Percentiles rank a stretch among this genome's conserved stretches.
Conservation (phyloP, 2,113 vertebrate genomes). For the Otus sunia region DNA sequence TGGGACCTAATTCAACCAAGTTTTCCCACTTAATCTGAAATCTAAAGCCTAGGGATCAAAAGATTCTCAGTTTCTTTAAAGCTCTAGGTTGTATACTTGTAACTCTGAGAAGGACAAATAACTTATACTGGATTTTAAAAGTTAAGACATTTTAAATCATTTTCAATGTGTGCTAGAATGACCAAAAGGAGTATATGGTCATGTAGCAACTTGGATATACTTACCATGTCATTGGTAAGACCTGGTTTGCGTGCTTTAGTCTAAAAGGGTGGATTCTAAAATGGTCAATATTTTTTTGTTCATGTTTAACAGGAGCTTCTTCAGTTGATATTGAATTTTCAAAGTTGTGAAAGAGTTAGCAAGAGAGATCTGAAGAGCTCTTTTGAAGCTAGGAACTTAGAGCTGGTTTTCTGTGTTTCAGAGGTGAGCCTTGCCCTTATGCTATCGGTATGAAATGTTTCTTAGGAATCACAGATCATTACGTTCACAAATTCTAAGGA, state of each 20-base stretch:
- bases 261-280: neutral
- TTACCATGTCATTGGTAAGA: neutral
- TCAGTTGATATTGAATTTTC: neutral
- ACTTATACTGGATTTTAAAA: neutral
- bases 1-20: neutral
- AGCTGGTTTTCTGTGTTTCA: neutral
- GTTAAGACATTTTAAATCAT: neutral
- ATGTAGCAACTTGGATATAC: neutral
- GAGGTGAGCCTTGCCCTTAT: neutral
- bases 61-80: neutral
- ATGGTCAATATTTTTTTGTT: neutral
- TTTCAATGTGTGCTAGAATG: neutral
- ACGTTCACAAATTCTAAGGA: neutral
- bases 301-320: neutral
- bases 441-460: neutral
- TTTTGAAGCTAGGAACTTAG: neutral
- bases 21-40: neutral
- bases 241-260: neutral
- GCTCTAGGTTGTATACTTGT: neutral
- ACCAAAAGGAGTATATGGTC: neutral
- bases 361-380: neutral
- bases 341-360: neutral
- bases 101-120: neutral
- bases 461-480: neutral
- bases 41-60: neutral